Evolutionary conservation across 1,140 invertebrate genomes (phyloP).

Genomic region (Cyrtorhinus lividipennis): DNA sequence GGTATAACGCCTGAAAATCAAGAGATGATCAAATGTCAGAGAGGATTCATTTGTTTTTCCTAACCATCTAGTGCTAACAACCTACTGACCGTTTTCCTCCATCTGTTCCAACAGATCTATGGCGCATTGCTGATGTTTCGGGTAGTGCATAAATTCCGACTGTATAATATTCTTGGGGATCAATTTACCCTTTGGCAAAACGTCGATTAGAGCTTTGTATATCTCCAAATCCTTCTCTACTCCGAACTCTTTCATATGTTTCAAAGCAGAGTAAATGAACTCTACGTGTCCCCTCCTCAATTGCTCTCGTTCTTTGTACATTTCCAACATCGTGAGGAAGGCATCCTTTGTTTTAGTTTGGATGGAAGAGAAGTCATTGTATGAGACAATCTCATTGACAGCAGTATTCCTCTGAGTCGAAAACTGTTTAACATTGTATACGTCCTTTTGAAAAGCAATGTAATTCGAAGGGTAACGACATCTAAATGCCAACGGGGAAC

Average conservation of each 20-base stretch:
- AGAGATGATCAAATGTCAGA: conserved; percentile 10
- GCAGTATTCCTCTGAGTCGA: too few species aligned
- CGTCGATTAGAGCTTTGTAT: conserved; percentile 79
- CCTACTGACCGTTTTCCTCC: conserved; percentile 61
- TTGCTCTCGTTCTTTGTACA: conserved; percentile 44
- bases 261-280: conserved; percentile 81
- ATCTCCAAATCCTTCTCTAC: conserved; percentile 78
- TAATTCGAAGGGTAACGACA: too few species aligned
- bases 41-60: background rate
- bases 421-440: too few species aligned
- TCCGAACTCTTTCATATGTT: conserved; percentile 77
- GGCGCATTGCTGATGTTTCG: conserved; percentile 84
- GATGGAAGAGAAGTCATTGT: conserved; percentile 26
- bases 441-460: too few species aligned
- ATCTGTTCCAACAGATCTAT: conserved; percentile 77
- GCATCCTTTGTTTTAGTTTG: conserved; percentile 53
- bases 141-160: conserved; percentile 79
- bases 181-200: conserved; percentile 85
- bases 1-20: conserved; percentile 61
- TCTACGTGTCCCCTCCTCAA: conserved; percentile 69
- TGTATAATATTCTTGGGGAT: conserved; percentile 67
- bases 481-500: too few species aligned
- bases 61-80: background rate
- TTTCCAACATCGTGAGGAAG: conserved; percentile 57
- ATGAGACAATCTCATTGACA: conserved; percentile 1